These are phyloP conservation scores for Cyphomyrus plagiostoma DNA, from an alignment of 2,113 vertebrate species.

Conservation along the genomic window DNA sequence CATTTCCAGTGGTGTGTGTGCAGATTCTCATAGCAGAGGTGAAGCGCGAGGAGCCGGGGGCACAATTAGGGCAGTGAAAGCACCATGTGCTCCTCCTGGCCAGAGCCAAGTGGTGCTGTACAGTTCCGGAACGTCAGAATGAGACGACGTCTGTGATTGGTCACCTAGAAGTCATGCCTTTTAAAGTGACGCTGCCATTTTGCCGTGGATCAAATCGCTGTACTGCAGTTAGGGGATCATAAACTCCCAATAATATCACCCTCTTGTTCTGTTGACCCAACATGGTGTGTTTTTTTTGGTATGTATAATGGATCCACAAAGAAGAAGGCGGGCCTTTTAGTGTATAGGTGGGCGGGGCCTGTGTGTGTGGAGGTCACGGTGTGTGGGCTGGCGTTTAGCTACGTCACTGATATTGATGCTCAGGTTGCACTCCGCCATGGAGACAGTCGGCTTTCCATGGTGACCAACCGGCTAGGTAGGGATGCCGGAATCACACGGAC, in stretches of 20 bases:
- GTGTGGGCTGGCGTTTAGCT: conserved; percentile 20
- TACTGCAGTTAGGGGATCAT: conserved; percentile 4
- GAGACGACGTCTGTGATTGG: not conserved
- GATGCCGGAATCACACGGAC: not conserved
- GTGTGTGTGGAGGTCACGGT: not conserved
- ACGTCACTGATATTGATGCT: conserved; percentile 29
- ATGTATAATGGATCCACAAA: not conserved
- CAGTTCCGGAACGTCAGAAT: not conserved
- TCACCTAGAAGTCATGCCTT: not conserved
- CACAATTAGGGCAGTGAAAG: conserved; percentile 28
- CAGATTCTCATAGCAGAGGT: not conserved
- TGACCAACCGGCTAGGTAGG: conserved; percentile 38
- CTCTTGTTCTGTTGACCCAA: conserved; percentile 27
- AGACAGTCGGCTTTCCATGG: conserved; percentile 51
- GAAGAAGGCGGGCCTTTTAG: not conserved
- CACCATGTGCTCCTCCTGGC: not conserved
- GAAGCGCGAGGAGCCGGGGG: not conserved
- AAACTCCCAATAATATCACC: conserved; percentile 35
- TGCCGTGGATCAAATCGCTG: not conserved
- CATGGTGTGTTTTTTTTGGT: not conserved
- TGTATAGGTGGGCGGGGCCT: not conserved
- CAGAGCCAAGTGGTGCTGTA: conserved; percentile 23
- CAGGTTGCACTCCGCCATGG: conserved; percentile 40
- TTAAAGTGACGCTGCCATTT: not conserved
- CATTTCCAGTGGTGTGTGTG: conserved; percentile 25